Percentiles rank a stretch among this genome's conserved stretches.
phyloP scores from a whole-genome alignment of 1,140 invertebrate species.

The Lordiphosa stackelbergi region DNA sequence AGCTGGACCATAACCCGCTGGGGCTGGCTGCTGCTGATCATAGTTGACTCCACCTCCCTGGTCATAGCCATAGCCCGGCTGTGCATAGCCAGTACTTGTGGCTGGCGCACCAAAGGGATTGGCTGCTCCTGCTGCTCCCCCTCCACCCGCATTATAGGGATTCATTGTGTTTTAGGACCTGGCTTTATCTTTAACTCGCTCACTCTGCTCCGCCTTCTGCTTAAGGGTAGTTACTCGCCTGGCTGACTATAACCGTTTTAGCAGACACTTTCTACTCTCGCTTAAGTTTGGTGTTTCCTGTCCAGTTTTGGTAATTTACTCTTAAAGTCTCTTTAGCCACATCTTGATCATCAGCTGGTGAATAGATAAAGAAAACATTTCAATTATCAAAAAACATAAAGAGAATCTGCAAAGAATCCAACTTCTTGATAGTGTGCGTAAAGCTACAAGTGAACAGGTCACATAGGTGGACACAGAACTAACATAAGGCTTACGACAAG shows the following conservation, averaged over 20 bases:
- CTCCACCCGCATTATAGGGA: conserved; percentile 56
- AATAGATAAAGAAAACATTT: background rate
- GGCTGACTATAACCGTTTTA: conserved; percentile 7
- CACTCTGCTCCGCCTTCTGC: conserved; percentile 11
- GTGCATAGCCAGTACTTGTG: conserved; percentile 36
- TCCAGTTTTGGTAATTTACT: conserved; percentile 17
- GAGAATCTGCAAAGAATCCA: too few species aligned
- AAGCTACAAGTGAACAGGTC: too few species aligned
- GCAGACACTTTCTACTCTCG: conserved; percentile 22
- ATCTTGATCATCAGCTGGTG: conserved; percentile 41
- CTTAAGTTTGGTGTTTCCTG: background rate
- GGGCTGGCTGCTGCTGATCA: conserved; percentile 32
- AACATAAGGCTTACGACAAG: too few species aligned
- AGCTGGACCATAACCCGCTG: conserved; percentile 50
- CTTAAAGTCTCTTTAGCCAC: conserved; percentile 38
- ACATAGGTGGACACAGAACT: too few species aligned
- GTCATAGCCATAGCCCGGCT: conserved; percentile 58
- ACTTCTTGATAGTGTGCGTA: too few species aligned
- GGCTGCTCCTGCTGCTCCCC: conserved; percentile 29
- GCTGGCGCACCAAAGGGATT: conserved; percentile 67
- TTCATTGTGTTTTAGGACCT: conserved; percentile 51
- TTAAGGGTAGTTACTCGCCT: conserved; percentile 7
- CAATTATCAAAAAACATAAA: too few species aligned
- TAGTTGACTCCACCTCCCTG: conserved; percentile 38
- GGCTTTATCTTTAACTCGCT: conserved; percentile 14